These are phyloP conservation scores for Channallabes apus DNA, from an alignment of 2,797 vertebrate species.

Conservation along the genomic window DNA sequence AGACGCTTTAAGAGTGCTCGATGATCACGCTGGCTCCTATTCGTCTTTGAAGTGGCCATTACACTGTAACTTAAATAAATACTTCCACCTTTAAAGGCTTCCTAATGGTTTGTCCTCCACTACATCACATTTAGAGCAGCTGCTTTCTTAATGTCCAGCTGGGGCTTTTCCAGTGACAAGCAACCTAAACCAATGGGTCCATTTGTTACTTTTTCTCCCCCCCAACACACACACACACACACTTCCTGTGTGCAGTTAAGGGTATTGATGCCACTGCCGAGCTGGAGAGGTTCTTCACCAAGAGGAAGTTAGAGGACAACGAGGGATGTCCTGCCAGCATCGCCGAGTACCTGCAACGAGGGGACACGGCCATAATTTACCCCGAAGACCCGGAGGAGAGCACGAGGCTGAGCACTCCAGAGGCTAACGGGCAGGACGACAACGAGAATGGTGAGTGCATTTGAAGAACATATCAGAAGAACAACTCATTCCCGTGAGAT, in stretches of 20 bases:
- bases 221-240: background rate
- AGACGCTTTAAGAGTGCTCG: constrained; percentile 59
- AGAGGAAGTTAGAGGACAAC: constrained; percentile 85
- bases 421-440: constrained; percentile 86
- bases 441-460: constrained; percentile 76
- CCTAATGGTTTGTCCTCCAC: constrained; percentile 61
- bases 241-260: constrained; percentile 74
- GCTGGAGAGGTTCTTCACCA: constrained; percentile 87
- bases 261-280: constrained; percentile 83
- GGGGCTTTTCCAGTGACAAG: constrained; percentile 48
- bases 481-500: background rate
- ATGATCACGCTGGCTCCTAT: constrained; percentile 62
- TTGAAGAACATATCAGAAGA: background rate
- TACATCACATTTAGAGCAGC: constrained; percentile 59
- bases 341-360: constrained; percentile 91
- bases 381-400: constrained; percentile 95
- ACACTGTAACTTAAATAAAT: constrained; percentile 68
- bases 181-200: constrained; percentile 36
- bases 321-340: constrained; percentile 85
- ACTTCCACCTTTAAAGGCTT: constrained; percentile 64
- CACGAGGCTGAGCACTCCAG: constrained; percentile 87
- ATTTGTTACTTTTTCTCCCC: constrained; percentile 26
- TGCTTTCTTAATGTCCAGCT: constrained; percentile 50
- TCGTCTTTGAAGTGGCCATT: constrained; percentile 66
- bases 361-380: constrained; percentile 96